A percentile compares a stretch with the other conserved stretches of the same genome.
Evolutionary conservation across 2,888 invertebrate genomes (phyloP).

Genomic region (Lingula anatina): DNA sequence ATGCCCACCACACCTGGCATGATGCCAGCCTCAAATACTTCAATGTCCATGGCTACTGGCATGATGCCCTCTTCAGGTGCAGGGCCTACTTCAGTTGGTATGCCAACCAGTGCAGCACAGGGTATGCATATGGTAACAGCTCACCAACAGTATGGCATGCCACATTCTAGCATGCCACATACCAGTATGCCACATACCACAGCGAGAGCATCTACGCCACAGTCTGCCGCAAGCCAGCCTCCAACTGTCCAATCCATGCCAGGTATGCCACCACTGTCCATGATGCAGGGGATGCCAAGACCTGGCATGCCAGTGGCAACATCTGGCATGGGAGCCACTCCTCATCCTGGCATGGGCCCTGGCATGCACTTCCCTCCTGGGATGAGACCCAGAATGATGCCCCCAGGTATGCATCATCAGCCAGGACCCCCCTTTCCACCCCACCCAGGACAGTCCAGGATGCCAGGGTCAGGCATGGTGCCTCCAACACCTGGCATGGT

Average conservation of each 20-base stretch:
- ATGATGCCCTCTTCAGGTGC: background rate
- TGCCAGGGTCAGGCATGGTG: slow-evolving; percentile 9
- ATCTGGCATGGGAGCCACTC: no score
- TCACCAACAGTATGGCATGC: no score
- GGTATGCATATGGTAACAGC: no score
- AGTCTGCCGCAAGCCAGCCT: slow-evolving; percentile 8
- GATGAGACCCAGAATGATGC: slow-evolving; percentile 24
- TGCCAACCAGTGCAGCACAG: slow-evolving; percentile 7
- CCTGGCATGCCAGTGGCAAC: slow-evolving; percentile 15
- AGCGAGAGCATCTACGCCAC: background rate
- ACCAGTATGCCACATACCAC: background rate
- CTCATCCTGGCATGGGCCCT: no score
- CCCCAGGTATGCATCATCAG: slow-evolving; percentile 19
- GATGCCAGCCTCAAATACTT: slow-evolving; percentile 28
- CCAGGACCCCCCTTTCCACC: slow-evolving; percentile 10
- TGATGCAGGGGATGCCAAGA: slow-evolving; percentile 7
- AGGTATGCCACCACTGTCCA: slow-evolving; percentile 2
- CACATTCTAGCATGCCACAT: no score
- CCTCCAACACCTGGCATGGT: slow-evolving; percentile 6
- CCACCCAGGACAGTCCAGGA: slow-evolving; percentile 11
- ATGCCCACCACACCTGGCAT: no score
- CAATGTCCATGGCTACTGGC: no score
- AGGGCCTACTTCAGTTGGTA: background rate
- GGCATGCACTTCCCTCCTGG: no score
- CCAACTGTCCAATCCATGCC: slow-evolving; percentile 13